These are phyloP conservation scores for Melanotaenia nigrans DNA, from an alignment of 2,797 vertebrate genomes.

Conservation along the genomic window DNA sequence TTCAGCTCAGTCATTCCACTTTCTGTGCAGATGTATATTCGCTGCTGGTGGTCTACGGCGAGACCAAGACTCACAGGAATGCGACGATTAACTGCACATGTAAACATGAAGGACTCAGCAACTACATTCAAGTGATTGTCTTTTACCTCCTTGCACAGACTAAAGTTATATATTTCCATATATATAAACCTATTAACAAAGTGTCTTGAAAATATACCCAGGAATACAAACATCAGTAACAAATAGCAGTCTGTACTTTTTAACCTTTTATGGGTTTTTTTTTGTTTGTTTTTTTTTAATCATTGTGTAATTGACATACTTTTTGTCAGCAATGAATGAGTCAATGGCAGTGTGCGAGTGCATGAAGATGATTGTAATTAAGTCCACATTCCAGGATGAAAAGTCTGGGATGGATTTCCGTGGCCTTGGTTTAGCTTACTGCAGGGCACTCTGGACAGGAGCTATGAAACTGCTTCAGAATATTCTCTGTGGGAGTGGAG, in stretches of 20 bases:
- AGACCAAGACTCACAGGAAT: constrained; percentile 36
- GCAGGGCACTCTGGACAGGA: constrained; percentile 64
- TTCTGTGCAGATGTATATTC: constrained; percentile 60
- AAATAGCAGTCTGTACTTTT: constrained; percentile 82
- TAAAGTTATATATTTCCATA: constrained; percentile 81
- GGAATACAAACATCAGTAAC: constrained; percentile 82
- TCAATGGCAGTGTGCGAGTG: constrained; percentile 58
- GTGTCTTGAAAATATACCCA: constrained; percentile 87
- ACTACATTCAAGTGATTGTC: constrained; percentile 83
- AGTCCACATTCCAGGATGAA: constrained; percentile 79
- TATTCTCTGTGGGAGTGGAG: constrained; percentile 43
- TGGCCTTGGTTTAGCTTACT: constrained; percentile 76
- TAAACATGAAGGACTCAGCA: constrained; percentile 65
- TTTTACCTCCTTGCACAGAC: constrained; percentile 87
- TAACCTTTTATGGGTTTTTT: constrained; percentile 44
- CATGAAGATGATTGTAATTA: constrained; percentile 79
- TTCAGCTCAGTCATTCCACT: constrained; percentile 50
- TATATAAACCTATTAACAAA: constrained; percentile 85
- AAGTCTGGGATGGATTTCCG: constrained; percentile 74
- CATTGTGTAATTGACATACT: constrained; percentile 65
- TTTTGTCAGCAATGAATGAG: constrained; percentile 66
- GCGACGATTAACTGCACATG: constrained; percentile 59
- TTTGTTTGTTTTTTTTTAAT: constrained; percentile 32
- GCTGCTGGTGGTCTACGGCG: constrained; percentile 63
- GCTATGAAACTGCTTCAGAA: constrained; percentile 42